Conservation (phyloP, 2,113 vertebrate species). For the Plotosus lineatus region DNA sequence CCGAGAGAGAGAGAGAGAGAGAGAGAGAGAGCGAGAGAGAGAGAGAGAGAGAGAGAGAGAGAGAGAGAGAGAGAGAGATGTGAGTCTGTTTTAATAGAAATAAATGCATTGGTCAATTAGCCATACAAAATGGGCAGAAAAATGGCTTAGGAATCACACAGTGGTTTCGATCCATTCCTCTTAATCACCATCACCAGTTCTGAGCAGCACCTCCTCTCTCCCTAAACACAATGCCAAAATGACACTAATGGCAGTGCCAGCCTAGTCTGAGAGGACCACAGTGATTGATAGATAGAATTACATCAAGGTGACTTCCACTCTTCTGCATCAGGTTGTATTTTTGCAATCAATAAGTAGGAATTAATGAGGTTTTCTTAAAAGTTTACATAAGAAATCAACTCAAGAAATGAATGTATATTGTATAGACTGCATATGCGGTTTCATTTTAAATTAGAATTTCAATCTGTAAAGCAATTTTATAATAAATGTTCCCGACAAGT, state of each 20-base stretch:
- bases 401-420: background rate
- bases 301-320: conserved; percentile 78
- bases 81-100: conserved; percentile 46
- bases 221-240: conserved; percentile 67
- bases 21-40: background rate
- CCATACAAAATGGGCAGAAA: conserved; percentile 65
- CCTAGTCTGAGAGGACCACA: conserved; percentile 64
- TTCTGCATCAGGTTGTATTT: conserved; percentile 69
- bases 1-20: background rate
- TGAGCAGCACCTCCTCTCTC: conserved; percentile 62
- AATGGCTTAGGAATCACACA: conserved; percentile 58
- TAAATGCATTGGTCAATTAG: conserved; percentile 59
- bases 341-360: conserved; percentile 71
- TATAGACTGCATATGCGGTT: background rate
- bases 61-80: background rate
- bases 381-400: background rate
- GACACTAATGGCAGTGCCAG: conserved; percentile 76
- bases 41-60: background rate
- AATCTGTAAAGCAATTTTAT: background rate
- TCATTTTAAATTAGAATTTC: background rate
- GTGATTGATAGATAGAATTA: conserved; percentile 77
- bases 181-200: conserved; percentile 69
- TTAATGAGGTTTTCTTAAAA: background rate
- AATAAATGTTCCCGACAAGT: background rate
- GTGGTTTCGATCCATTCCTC: conserved; percentile 65